Conservation (phyloP, 2,797 vertebrate species). For the Sebastes oblongus region DNA sequence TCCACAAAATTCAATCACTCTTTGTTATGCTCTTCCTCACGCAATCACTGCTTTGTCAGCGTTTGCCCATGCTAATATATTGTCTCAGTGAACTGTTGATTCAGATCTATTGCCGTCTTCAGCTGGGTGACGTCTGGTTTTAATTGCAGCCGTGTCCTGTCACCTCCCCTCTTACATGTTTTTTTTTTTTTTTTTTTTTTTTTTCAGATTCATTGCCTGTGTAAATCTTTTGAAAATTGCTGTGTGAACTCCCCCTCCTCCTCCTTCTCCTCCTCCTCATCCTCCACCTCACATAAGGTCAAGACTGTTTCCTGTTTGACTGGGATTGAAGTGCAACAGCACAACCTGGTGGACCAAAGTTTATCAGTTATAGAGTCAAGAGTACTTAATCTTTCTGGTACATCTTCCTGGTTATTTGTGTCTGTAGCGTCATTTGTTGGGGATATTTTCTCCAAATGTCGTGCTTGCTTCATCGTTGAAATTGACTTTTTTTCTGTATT, state of each 20-base stretch:
- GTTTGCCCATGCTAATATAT: neutral
- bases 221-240: slow-evolving; percentile 51
- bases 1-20: neutral
- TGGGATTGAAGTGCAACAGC: slow-evolving; percentile 65
- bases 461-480: neutral
- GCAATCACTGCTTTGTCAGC: slow-evolving; percentile 21
- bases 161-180: slow-evolving; percentile 18
- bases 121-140: slow-evolving; percentile 10
- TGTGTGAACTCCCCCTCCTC: neutral
- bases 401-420: neutral
- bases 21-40: neutral
- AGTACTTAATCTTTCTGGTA: neutral
- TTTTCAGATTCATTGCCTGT: slow-evolving; percentile 39
- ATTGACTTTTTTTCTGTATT: neutral
- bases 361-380: neutral
- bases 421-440: neutral
- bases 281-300: neutral
- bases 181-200: slow-evolving; percentile 24
- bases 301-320: neutral
- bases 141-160: slow-evolving; percentile 46
- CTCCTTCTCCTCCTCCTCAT: neutral
- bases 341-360: slow-evolving; percentile 64
- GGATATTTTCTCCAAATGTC: neutral
- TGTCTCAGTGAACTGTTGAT: slow-evolving; percentile 37
- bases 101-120: slow-evolving; percentile 6